These are phyloP conservation scores for Euplexia lucipara DNA, from an alignment of 2,888 invertebrate species.

Conservation along the genomic window DNA sequence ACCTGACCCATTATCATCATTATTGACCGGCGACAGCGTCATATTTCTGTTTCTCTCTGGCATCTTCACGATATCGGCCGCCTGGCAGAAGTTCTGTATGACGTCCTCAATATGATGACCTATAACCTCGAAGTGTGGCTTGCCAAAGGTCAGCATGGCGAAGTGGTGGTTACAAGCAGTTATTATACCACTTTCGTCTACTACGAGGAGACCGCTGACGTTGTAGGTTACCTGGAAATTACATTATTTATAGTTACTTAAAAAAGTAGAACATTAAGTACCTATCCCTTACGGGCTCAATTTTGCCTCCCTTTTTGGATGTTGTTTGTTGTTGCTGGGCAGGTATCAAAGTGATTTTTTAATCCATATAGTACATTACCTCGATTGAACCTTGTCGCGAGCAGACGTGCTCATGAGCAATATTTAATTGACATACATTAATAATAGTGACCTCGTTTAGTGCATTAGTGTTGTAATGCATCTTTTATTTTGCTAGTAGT, in stretches of 20 bases:
- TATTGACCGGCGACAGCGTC: conserved; percentile 90
- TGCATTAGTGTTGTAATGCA: too few relatives aligned
- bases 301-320: too few relatives aligned
- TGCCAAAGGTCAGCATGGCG: conserved; percentile 92
- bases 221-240: conserved; percentile 90
- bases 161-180: conserved; percentile 93
- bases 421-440: too few relatives aligned
- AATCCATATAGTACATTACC: too few relatives aligned
- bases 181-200: conserved; percentile 92
- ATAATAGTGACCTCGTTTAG: too few relatives aligned
- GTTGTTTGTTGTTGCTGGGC: neutral
- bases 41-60: conserved; percentile 86
- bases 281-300: too few relatives aligned
- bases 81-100: conserved; percentile 92
- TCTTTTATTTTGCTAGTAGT: too few relatives aligned
- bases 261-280: too few relatives aligned
- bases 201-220: conserved; percentile 92
- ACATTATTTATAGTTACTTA: too few relatives aligned
- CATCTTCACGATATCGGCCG: conserved; percentile 87
- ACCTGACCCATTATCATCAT: conserved; percentile 87
- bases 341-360: too few relatives aligned
- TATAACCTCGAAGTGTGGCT: conserved; percentile 90
- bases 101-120: conserved; percentile 90
- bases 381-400: too few relatives aligned
- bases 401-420: too few relatives aligned